Evolutionary conservation across 1,140 invertebrate species (phyloP), one percentile per base, ranked within the genome.

Genomic region (Drosophila saltans): DNA sequence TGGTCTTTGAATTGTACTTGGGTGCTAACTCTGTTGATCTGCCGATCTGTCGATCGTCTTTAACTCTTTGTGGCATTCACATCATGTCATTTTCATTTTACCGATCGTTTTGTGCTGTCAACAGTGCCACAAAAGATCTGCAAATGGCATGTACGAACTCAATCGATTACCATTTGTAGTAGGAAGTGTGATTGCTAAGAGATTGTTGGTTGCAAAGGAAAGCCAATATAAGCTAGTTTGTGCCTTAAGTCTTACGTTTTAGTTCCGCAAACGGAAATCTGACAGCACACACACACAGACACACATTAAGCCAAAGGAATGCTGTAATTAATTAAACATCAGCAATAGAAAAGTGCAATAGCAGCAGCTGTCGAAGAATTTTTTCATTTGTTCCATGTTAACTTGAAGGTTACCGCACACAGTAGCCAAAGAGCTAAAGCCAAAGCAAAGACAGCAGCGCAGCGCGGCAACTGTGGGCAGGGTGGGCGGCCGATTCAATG

Each of bases 61-160:
- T 43, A 10, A 60, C 72, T 57, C 64, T 79, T 65, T 78, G 10
- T 81, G 66, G 79, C 82, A 75, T 81, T 80, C 76, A 83, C 75
- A 82, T 80, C 83, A 88, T 84, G 83, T 82, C 82, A 88, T 82
- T 86, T 88, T 86, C 82, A 82, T 88, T 84, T 66, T 72, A 74
- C 77, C 57, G 57, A 86, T 89, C 80, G 80, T 80, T 80, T 77
- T 77, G 66, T 79, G 83, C 83, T 86, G 83, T 88, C 83, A 86
- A 71, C 80, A 89, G 71, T 88, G 83, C 84, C 80, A 83, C 83
- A 86, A 86, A 86, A 86, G 83, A 76, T 66, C 67, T 75, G 78
- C 84, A 86, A 89, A 88, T 88, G 84, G 89, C 83, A 86, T 86
- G 83, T 86, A 86, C 84, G 83, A 89, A 86, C 83, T 86, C 83